Evolutionary conservation across 2,888 invertebrate species (phyloP).

Genomic region (Zaprionus obscuricornis): DNA sequence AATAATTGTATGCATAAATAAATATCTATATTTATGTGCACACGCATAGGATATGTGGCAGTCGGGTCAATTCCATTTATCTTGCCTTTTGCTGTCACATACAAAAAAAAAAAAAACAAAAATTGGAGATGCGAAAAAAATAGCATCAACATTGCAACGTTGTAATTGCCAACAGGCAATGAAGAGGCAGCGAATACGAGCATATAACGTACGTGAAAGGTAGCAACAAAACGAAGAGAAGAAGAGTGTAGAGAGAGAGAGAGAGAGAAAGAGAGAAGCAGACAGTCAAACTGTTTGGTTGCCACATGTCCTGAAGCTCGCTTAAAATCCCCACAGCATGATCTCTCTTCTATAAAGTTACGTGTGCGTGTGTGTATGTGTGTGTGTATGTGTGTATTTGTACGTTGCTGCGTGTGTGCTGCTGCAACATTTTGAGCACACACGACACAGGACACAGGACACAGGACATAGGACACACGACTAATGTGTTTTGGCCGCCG

Average conservation of each 20-base stretch:
- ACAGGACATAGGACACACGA: slow-evolving; percentile 43
- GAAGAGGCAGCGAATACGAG: slow-evolving; percentile 32
- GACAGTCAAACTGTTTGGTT: slow-evolving; percentile 47
- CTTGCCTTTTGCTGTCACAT: slow-evolving; percentile 28
- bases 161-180: slow-evolving; percentile 70
- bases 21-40: too few species aligned
- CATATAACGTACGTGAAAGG: neutral
- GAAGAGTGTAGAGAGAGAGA: too few species aligned
- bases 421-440: slow-evolving; percentile 30
- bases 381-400: slow-evolving; percentile 6
- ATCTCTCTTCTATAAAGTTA: too few species aligned
- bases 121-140: slow-evolving; percentile 33
- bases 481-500: slow-evolving; percentile 66
- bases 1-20: neutral
- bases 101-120: slow-evolving; percentile 37
- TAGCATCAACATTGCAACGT: slow-evolving; percentile 72
- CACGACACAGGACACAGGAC: neutral
- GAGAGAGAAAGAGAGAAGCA: slow-evolving; percentile 1
- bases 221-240: too few species aligned
- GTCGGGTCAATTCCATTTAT: slow-evolving; percentile 3
- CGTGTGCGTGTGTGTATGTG: slow-evolving; percentile 14
- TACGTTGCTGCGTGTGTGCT: slow-evolving; percentile 38
- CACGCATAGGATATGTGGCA: neutral
- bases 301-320: slow-evolving; percentile 55
- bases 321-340: slow-evolving; percentile 43